phyloP scores from a whole-genome alignment of 2,797 vertebrate species.

The Cirrhinus mrigala region DNA sequence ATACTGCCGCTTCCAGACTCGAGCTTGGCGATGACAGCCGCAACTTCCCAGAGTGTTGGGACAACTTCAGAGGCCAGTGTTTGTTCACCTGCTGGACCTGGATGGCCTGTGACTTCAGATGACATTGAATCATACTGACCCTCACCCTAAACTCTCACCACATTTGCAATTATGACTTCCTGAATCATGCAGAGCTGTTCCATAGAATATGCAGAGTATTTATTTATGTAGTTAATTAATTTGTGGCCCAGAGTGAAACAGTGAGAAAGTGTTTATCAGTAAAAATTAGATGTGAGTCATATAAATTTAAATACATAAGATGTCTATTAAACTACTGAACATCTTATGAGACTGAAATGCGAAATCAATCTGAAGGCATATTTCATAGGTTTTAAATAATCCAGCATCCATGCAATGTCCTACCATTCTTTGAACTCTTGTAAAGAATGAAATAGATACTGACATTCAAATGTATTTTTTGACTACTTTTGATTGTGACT shows the following conservation, averaged over 20 bases:
- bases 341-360: not conserved
- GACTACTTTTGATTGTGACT: slow-evolving; percentile 15
- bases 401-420: not conserved
- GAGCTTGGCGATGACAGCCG: slow-evolving; percentile 64
- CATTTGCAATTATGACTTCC: slow-evolving; percentile 26
- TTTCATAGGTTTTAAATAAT: not conserved
- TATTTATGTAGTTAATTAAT: not conserved
- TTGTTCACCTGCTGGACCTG: slow-evolving; percentile 70
- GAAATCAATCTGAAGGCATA: not conserved
- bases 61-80: slow-evolving; percentile 59
- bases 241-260: not conserved
- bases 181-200: slow-evolving; percentile 10
- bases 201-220: not conserved
- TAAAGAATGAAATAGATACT: slow-evolving; percentile 13
- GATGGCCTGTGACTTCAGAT: slow-evolving; percentile 58
- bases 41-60: slow-evolving; percentile 62
- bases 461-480: slow-evolving; percentile 18
- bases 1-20: slow-evolving; percentile 44
- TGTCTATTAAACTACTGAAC: not conserved
- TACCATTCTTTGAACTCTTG: not conserved
- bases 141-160: slow-evolving; percentile 36
- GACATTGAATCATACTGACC: slow-evolving; percentile 54
- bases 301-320: not conserved
- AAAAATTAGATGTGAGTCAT: not conserved
- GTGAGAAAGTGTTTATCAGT: not conserved